Evolutionary conservation across 2,797 vertebrate genomes (phyloP).

Genomic region (Protonibea diacanthus): DNA sequence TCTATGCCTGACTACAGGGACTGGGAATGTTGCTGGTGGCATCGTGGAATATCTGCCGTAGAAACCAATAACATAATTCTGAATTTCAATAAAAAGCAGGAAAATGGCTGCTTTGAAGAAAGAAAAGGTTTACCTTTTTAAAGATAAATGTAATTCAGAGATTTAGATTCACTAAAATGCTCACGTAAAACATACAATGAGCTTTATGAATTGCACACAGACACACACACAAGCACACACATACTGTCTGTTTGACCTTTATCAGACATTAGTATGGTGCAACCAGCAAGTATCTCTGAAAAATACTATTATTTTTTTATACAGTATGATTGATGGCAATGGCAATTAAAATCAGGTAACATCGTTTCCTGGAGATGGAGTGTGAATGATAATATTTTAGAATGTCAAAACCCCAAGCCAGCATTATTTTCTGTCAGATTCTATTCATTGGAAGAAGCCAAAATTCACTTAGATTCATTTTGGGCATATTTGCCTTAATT

Average conservation of each 20-base stretch:
- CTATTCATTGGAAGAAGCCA: slow-evolving; percentile 45
- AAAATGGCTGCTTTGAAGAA: not conserved
- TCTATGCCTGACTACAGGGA: not conserved
- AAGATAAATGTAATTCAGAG: not conserved
- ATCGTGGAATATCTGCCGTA: not conserved
- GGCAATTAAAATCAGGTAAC: slow-evolving; percentile 26
- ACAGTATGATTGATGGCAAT: not conserved
- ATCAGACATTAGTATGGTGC: not conserved
- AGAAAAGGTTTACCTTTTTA: not conserved
- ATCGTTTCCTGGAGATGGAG: slow-evolving; percentile 17
- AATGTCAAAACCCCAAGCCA: slow-evolving; percentile 38
- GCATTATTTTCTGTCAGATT: slow-evolving; percentile 48
- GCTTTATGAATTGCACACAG: not conserved
- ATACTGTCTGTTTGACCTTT: not conserved
- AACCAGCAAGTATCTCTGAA: not conserved
- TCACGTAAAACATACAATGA: not conserved
- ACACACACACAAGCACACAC: not conserved
- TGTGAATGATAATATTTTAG: slow-evolving; percentile 30
- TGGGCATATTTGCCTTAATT: slow-evolving; percentile 66
- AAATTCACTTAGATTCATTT: slow-evolving; percentile 62
- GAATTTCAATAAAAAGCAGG: not conserved
- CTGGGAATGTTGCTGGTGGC: not conserved
- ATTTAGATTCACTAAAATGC: not conserved
- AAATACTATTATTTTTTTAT: not conserved
- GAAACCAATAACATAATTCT: not conserved